phyloP scores from a whole-genome alignment of 2,113 vertebrate species.

The Petroica traversi region DNA sequence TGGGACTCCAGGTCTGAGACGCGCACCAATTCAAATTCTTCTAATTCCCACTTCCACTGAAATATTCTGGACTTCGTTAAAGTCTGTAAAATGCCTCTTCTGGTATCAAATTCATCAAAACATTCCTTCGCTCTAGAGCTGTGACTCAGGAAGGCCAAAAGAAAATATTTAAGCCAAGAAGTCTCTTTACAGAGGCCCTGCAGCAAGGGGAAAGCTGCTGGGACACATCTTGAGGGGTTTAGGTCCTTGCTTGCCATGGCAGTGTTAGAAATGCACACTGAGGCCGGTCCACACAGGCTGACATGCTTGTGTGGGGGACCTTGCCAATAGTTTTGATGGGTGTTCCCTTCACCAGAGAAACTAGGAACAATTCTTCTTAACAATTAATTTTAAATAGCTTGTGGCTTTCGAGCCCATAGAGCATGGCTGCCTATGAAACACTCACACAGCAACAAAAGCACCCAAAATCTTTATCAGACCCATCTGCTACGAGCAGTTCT shows the following conservation, averaged over 20 bases:
- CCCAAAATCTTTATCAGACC: neutral
- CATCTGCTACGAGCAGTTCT: neutral
- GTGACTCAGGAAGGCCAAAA: neutral
- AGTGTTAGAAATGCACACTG: neutral
- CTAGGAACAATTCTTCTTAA: neutral
- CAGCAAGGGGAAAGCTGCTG: neutral
- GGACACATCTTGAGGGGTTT: neutral
- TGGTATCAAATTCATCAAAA: neutral
- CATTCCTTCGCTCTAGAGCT: neutral
- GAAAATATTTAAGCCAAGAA: neutral
- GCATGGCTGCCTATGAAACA: neutral
- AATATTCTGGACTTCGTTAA: neutral
- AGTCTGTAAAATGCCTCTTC: neutral
- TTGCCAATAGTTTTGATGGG: neutral
- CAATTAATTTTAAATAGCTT: neutral
- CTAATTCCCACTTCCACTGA: neutral
- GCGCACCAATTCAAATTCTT: neutral
- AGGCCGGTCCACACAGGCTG: neutral
- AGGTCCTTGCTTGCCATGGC: neutral
- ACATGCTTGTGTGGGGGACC: neutral
- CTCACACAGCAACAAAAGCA: fast-evolving
- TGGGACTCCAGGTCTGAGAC: neutral
- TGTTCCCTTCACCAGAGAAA: neutral
- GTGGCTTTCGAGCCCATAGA: neutral
- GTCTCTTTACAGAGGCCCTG: neutral